A percentile compares a stretch with the other conserved stretches of the same genome.
These are phyloP conservation scores for Myopa tessellatipennis DNA, from an alignment of 2,888 invertebrate genomes.

Conservation along the genomic window DNA sequence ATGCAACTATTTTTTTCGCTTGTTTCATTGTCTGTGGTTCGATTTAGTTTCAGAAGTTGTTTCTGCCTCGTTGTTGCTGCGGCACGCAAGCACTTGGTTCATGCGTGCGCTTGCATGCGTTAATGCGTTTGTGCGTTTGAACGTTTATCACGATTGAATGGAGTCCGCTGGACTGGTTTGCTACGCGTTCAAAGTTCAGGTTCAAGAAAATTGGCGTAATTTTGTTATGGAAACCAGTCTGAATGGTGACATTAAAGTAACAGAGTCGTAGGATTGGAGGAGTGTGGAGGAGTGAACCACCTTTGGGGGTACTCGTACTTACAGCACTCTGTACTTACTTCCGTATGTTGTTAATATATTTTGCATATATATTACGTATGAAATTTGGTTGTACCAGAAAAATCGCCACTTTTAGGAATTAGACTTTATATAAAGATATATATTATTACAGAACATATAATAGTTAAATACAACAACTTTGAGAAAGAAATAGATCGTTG, in stretches of 20 bases:
- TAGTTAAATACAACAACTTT: no score
- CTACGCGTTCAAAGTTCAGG: conserved; percentile 12
- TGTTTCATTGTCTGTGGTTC: conserved; percentile 17
- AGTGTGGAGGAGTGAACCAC: no score
- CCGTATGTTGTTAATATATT: no score
- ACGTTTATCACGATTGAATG: conserved; percentile 3
- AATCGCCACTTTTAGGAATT: no score
- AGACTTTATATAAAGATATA: no score
- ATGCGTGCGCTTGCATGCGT: neutral
- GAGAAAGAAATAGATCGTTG: no score
- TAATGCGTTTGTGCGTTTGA: conserved; percentile 38
- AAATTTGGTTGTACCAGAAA: no score
- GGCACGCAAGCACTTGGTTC: neutral
- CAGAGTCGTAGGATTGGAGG: neutral
- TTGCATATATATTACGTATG: no score
- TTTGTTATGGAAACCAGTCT: neutral
- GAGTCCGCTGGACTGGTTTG: neutral
- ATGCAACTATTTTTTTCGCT: neutral
- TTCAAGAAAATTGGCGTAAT: neutral
- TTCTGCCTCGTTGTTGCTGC: neutral
- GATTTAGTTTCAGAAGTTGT: neutral
- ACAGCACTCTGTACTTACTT: no score
- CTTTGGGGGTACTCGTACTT: no score
- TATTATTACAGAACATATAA: no score
- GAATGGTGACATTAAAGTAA: neutral